Conservation (phyloP, 2,797 vertebrate genomes). For the Chaunax sp. region DNA sequence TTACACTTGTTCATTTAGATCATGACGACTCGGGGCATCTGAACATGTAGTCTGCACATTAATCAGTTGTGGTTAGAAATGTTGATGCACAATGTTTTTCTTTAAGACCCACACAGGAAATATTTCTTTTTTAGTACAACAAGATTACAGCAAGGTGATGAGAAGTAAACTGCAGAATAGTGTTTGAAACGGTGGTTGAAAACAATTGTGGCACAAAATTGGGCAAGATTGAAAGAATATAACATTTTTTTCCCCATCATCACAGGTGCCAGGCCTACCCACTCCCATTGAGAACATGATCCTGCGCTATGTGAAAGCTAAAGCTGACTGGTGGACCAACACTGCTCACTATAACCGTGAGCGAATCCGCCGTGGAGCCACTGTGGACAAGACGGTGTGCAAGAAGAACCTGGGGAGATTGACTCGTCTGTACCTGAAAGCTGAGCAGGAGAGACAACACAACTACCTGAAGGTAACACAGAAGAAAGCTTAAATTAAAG, state of each 20-base stretch:
- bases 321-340: constrained; percentile 99
- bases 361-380: constrained; percentile 96
- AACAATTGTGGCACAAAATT: too few species aligned
- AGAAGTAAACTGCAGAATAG: too few species aligned
- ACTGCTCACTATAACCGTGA: constrained; percentile 99
- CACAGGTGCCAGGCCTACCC: constrained; percentile 95
- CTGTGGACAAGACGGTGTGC: constrained; percentile 98
- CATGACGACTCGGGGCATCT: too few species aligned
- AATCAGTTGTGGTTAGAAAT: neutral
- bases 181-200: neutral
- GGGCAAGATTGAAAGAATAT: neutral
- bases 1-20: too few species aligned
- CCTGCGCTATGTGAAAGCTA: constrained; percentile 97
- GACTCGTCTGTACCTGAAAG: constrained; percentile 97
- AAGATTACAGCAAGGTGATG: too few species aligned
- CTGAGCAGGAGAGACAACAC: constrained; percentile 98
- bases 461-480: constrained; percentile 95
- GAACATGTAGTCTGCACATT: too few species aligned
- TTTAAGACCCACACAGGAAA: neutral
- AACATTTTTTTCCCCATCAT: neutral
- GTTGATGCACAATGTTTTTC: too few species aligned
- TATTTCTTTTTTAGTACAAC: neutral
- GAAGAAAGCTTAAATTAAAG: neutral
- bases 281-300: constrained; percentile 99
- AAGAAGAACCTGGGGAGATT: constrained; percentile 98